Base-by-base conservation (phyloP, 1,140 invertebrate species). In the Listronotus bonariensis region DNA sequence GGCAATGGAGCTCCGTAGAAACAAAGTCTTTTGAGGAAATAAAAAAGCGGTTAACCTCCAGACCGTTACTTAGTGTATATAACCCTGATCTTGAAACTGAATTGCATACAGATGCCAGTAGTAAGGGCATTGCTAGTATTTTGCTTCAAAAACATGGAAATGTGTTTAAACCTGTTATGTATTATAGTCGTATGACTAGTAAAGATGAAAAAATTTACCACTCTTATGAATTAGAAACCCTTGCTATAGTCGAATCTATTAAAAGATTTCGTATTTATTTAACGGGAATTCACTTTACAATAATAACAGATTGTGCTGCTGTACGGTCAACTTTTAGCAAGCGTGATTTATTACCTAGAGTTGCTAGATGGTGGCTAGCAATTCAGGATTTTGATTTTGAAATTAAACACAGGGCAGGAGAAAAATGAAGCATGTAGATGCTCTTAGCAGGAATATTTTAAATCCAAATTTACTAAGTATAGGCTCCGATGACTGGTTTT, bases 301-400 rank as follows among this genome's bases (percentile, higher is more conserved):
- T 74, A 7, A 42, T 76, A 3, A 76, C 68, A 0, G 75, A 76
- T 53, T 77, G 73, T 40, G 71, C 64, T 31, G 71, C 73, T 0
- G 46, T 76, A 0, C 48, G 69, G 3, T 46, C 54, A 17, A 69
- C 60, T 1, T 12, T 70, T 45, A 14, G 17, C 11, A 71, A 68
- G 20, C 68, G 66, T 40, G 72, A 75, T 41, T 53, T 76, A 18
- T 17, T 71, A 1, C 40, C 38, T 11, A 32, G 58, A 18, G 42
- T 54, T 3, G 77, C 70, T 10, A 55, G 74, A 4, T 80, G 79
- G 79, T 77, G 78, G 76, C 72, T 76, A 0, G 75, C 68, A 65
- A 62, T 80, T 36, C 77, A 81, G 59, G 75, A 79, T 49, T 79
- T 72, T 48, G 8, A 74, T 11, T 80, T 79, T 57, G 70, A 53